Evolutionary conservation across 2,888 invertebrate genomes (phyloP).

Genomic region (Glyphotaelius pellucidus): DNA sequence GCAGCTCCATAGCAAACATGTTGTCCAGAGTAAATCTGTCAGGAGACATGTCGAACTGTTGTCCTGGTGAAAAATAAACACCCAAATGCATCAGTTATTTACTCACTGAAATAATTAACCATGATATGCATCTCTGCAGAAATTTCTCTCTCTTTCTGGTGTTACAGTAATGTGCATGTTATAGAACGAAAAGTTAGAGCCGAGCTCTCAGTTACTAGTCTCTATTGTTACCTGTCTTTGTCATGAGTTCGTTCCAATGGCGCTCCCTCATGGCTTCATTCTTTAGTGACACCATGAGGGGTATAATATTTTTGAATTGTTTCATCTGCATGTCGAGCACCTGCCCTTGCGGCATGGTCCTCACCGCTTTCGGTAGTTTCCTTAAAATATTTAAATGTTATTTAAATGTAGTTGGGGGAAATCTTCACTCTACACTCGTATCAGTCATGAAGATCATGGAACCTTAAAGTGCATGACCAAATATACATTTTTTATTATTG

Average conservation of each 20-base stretch:
- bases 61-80: constrained; percentile 71
- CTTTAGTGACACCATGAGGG: constrained; percentile 93
- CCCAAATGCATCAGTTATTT: background rate
- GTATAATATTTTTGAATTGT: constrained; percentile 91
- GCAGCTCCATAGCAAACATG: constrained; percentile 95
- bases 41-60: constrained; percentile 91
- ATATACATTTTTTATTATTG: no score
- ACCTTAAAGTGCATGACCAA: no score
- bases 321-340: constrained; percentile 90
- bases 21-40: constrained; percentile 94
- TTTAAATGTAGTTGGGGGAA: no score
- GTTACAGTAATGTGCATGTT: no score
- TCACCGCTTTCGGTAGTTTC: constrained; percentile 82
- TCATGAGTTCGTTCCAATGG: constrained; percentile 94
- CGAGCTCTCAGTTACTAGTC: no score
- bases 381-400: constrained; percentile 69
- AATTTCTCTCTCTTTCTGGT: no score
- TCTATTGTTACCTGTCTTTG: constrained; percentile 87
- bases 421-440: no score
- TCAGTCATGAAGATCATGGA: no score
- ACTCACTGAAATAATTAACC: background rate
- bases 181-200: no score
- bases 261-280: constrained; percentile 93
- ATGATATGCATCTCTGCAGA: no score
- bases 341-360: constrained; percentile 80